Evolutionary conservation across 2,888 invertebrate species (phyloP).

Genomic region (Poecilobothrus nobilitatus): DNA sequence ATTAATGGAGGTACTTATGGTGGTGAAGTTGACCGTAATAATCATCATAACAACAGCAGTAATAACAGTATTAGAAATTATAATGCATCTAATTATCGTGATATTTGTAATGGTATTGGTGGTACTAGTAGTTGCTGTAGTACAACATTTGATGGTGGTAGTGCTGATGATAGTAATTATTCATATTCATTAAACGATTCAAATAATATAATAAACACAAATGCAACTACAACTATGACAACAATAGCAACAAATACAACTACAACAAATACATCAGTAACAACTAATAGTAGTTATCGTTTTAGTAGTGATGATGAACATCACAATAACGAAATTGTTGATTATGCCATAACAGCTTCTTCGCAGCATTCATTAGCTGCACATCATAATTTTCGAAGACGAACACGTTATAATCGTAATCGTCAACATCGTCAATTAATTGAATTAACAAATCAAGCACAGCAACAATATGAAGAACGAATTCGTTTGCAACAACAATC

Average conservation of each 20-base stretch:
- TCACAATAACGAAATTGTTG: constrained; percentile 25
- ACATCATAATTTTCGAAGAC: constrained; percentile 26
- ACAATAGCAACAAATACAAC: background rate
- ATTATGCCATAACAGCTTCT: constrained; percentile 29
- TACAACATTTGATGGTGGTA: background rate
- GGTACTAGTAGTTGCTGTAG: background rate
- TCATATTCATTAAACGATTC: background rate
- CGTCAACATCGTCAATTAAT: background rate
- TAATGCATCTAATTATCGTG: background rate
- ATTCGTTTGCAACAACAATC: constrained; percentile 17
- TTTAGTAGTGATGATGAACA: constrained; percentile 13
- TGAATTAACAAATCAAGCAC: constrained; percentile 15
- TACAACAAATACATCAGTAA: constrained; percentile 12
- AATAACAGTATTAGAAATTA: background rate
- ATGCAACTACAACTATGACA: background rate
- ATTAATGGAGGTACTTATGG: background rate
- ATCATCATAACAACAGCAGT: background rate
- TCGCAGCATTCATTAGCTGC: constrained; percentile 34
- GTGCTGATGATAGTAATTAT: constrained; percentile 4
- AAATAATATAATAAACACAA: background rate
- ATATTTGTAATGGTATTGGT: background rate
- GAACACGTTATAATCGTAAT: constrained; percentile 9
- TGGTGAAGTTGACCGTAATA: background rate
- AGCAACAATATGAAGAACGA: constrained; percentile 21
- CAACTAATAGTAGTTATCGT: constrained; percentile 14